phyloP scores from a whole-genome alignment of 2,888 invertebrate genomes.

The Epistrophe grossulariae region DNA sequence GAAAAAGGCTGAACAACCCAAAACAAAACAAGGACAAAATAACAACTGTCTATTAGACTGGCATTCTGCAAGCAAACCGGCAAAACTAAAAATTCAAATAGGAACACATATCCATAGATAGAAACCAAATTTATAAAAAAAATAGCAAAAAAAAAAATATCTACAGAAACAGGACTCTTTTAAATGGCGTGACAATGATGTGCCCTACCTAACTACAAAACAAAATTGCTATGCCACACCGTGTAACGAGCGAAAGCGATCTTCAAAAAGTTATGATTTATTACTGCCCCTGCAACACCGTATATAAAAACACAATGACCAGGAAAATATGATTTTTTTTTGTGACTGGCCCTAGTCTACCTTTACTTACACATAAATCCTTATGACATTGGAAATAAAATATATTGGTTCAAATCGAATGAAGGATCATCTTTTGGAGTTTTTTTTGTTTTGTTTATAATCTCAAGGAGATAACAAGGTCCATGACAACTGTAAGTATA shows the following conservation, averaged over 20 bases:
- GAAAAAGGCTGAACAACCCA: constrained; percentile 56
- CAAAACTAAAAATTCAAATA: constrained; percentile 52
- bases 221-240: constrained; percentile 76
- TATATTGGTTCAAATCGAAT: constrained; percentile 72
- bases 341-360: constrained; percentile 12
- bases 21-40: constrained; percentile 35
- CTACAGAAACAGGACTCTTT: constrained; percentile 37
- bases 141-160: constrained; percentile 36
- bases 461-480: constrained; percentile 72
- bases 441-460: constrained; percentile 21
- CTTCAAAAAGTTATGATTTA: constrained; percentile 82
- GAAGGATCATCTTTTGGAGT: constrained; percentile 40
- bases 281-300: constrained; percentile 76
- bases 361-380: constrained; percentile 40
- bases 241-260: constrained; percentile 80
- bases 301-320: constrained; percentile 56
- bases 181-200: constrained; percentile 76
- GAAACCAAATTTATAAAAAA: constrained; percentile 11
- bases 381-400: constrained; percentile 59
- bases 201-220: constrained; percentile 65
- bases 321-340: constrained; percentile 62
- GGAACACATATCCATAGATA: background rate
- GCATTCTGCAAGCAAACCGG: constrained; percentile 29
- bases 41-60: constrained; percentile 64
- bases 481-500: constrained; percentile 32